Evolutionary conservation across 1,140 invertebrate species (phyloP), one percentile per base, ranked within the genome.

Genomic region (Teleogryllus occipitalis): DNA sequence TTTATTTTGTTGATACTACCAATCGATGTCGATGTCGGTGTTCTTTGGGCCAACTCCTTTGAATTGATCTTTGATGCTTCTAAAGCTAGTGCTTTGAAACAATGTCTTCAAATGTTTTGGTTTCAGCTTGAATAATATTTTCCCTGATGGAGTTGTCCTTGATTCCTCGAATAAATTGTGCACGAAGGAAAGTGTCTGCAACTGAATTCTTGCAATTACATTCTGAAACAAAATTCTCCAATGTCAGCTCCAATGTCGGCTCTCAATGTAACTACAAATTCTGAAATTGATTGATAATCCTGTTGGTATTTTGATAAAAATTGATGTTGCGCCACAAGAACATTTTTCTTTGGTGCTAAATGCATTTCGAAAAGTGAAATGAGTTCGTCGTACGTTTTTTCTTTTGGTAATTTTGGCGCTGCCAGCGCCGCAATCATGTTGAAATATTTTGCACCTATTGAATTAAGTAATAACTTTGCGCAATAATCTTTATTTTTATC

Each of bases 161-260:
- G 2, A 84, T 77, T 73, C 83, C 83, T 77, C 84, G 80, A 12
- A 84, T 82, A 78, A 84, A 85, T 77, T 85, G 83, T 8, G 83
- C 82, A 78, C 82, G 80, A 7, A 84, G 76, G 78, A 84, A 82
- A 74, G 80, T 82, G 48, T 84, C 82, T 14, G 82, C 76, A 21
- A 82, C 80, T 46, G 82, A 82, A n/a, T 15, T 21, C 8, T 80
- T 80, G 47, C 81, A 82, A 21, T 78, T 27, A 22, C 80, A 82
- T 8, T 8, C 65, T 39, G 81, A 84, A 80, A 81, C 77, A 75
- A 81, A 82, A 10, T 82, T n/a, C 39, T n/a, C 78, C n/a, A n/a
- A n/a, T n/a, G n/a, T n/a, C 81, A 22, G 82, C 76, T n/a, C 73
- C 78, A 46, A 80, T 81, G 21, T 81, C 65, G 4, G 72, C 54